Conservation (phyloP, 2,888 invertebrate genomes). For the Brassicogethes aeneus region DNA sequence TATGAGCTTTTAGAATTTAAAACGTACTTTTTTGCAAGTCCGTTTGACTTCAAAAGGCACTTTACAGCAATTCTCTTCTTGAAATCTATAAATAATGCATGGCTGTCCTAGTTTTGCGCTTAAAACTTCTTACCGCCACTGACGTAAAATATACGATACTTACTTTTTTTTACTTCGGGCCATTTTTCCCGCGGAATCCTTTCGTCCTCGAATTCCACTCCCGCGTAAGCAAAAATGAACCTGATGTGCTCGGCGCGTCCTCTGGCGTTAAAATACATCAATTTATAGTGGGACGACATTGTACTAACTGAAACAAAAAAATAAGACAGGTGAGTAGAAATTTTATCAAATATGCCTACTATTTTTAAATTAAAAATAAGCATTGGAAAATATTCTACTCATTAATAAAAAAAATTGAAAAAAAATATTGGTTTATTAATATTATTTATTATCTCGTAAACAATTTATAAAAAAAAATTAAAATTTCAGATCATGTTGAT, state of each 20-base stretch:
- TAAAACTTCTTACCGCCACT: no score
- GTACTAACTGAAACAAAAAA: no score
- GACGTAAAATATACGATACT: no score
- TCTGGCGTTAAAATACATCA: constrained; percentile 50
- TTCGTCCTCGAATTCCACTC: constrained; percentile 47
- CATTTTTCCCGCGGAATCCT: constrained; percentile 46
- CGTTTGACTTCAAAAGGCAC: no score
- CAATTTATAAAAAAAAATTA: not conserved
- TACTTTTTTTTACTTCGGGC: constrained; percentile 46
- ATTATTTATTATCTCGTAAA: not conserved
- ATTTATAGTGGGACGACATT: constrained; percentile 40
- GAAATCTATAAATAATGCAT: no score
- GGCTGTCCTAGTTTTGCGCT: no score
- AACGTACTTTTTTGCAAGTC: no score
- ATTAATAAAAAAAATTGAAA: not conserved
- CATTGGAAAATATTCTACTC: not conserved
- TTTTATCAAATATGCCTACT: no score
- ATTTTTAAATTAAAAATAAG: not conserved
- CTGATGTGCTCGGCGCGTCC: constrained; percentile 50
- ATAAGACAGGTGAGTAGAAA: no score
- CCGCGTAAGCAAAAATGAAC: constrained; percentile 48
- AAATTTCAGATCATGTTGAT: not conserved
- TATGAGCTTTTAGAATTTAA: no score
- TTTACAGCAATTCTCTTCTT: no score
- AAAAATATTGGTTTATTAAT: not conserved